Base-by-base conservation (phyloP, 1,140 invertebrate genomes). In the Panagrolaimus sp. region DNA sequence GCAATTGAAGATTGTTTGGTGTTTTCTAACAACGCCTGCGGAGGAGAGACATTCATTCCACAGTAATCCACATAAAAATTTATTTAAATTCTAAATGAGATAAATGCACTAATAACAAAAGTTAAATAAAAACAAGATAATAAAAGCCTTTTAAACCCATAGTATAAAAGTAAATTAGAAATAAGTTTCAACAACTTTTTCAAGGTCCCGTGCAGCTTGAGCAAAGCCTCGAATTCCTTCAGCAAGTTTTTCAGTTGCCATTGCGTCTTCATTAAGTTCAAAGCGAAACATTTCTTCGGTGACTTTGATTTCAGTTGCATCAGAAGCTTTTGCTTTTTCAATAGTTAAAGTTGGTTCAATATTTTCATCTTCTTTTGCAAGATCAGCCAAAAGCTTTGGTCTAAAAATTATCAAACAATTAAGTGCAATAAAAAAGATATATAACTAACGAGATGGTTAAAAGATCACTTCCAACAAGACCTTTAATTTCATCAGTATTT, bases 161-260 rank as follows among this genome's bases (percentile, higher is more conserved):
- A 65, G n/a, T n/a, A 64, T 12, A 48, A 26, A 15, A 10, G 65
- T n/a, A 15, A 63, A 24, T 70, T 58, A 77, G 46, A 77, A 58
- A 38, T 72, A 15, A 12, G 63, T 67, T n/a, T 67, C 68, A 43
- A 81, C 74, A 32, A 83, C 63, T 45, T 80, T 71, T 58, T 82
- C 80, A 1, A 82, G 71, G 43, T 68, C 43, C 43, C 73, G 58
- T 32, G 91, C 89, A 86, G 99, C 96, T 0, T 88, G 90, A 21
- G 93, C 91, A 87, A 99, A 99, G 83, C 96, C 97, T 21, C 96
- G 88, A 80, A 99, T 99, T 63, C 88, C 96, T 66, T 98, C 95
- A 17, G 92, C 90, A 3, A 99, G 86, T 84, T 98, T 98, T 78
- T 98, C 94, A 0, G 89, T 94, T 0, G 96, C 91, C 96, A 99